Percentiles rank a stretch among this genome's conserved stretches.
Evolutionary conservation across 2,113 vertebrate species (phyloP).

Genomic region (Acanthisitta chloris): DNA sequence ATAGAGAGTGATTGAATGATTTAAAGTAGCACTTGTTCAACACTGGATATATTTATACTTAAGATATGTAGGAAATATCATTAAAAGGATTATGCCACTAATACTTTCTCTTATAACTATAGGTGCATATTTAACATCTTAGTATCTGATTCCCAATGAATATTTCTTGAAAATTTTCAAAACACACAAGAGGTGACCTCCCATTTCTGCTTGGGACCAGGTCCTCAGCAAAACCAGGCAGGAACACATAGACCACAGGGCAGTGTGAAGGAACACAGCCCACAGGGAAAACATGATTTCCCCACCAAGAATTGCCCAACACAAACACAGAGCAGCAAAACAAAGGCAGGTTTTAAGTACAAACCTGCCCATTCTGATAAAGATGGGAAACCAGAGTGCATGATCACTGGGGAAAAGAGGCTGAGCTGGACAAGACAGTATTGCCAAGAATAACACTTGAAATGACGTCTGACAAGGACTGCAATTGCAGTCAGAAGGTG

Average conservation of each 20-base stretch:
- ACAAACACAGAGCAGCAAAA: neutral
- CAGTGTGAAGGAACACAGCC: no score
- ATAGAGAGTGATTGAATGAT: neutral
- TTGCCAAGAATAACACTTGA: neutral
- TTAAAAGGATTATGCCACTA: neutral
- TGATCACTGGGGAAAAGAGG: neutral
- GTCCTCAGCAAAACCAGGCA: neutral
- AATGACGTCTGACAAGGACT: rapidly evolving
- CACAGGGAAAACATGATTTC: neutral
- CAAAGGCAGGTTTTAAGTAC: neutral
- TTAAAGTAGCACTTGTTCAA: neutral
- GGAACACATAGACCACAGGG: no score
- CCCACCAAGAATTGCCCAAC: neutral
- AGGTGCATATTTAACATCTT: neutral
- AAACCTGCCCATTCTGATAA: neutral
- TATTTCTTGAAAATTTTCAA: neutral
- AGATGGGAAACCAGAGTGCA: neutral
- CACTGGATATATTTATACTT: neutral
- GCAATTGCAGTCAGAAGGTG: neutral
- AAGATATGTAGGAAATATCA: neutral
- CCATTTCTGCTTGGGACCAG: neutral
- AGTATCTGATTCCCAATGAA: neutral
- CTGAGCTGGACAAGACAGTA: neutral
- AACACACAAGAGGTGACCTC: neutral
- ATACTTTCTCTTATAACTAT: neutral